Conservation (phyloP, 2,797 vertebrate species). For the Acropternis orthonyx region DNA sequence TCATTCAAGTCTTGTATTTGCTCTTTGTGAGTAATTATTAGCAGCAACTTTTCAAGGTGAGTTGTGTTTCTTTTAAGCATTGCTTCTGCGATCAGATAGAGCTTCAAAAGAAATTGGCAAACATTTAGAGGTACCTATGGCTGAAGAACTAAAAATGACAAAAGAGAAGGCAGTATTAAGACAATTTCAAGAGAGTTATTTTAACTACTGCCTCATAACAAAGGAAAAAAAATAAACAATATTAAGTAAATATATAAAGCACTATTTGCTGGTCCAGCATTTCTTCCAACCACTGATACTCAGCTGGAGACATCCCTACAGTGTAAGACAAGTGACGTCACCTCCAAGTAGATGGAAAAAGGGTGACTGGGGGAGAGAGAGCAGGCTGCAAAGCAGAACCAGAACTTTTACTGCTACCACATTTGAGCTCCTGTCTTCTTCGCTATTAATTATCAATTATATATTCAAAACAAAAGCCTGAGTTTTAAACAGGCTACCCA, state of each 20-base stretch:
- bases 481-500: neutral
- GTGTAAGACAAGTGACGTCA: neutral
- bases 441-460: neutral
- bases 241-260: neutral
- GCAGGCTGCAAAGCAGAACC: neutral
- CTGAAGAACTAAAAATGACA: neutral
- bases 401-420: neutral
- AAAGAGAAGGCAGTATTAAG: neutral
- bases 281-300: neutral
- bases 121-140: neutral
- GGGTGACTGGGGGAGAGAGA: neutral
- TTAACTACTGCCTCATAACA: neutral
- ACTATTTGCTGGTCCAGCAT: neutral
- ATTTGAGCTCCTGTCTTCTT: neutral
- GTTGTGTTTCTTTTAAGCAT: neutral
- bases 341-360: neutral
- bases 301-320: neutral
- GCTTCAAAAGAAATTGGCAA: neutral
- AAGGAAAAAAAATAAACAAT: neutral
- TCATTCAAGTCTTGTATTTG: neutral
- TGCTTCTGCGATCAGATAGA: neutral
- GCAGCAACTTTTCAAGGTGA: neutral
- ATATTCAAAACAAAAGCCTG: neutral
- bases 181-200: neutral
- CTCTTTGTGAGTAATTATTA: neutral